Conservation (phyloP, 35 echinoderm and acorn worm species). For the Eucidaris tribuloides region DNA sequence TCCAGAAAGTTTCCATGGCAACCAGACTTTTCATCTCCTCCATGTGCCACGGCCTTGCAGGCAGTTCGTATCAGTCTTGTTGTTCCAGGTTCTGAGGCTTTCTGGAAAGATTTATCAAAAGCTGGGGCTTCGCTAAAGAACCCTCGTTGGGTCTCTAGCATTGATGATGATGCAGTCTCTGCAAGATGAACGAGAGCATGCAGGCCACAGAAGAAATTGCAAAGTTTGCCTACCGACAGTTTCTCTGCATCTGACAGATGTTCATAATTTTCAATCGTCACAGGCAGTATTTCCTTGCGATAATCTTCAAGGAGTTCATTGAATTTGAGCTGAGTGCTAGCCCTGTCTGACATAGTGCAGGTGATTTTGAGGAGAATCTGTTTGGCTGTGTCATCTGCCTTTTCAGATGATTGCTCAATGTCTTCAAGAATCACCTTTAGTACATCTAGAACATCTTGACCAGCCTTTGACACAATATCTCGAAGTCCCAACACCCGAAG, state of each 20-base stretch:
- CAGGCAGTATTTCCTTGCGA: constrained; percentile 1
- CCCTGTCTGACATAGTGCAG: constrained; percentile 33
- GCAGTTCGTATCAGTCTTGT: constrained; percentile 41
- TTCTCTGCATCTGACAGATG: not conserved
- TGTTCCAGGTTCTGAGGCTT: constrained; percentile 30
- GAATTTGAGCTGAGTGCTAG: constrained; percentile 28
- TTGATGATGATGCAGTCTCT: not conserved
- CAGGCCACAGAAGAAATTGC: not conserved
- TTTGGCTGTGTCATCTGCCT: not conserved
- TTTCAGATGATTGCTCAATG: not conserved
- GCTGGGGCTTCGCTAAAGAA: not conserved
- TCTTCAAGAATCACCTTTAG: constrained; percentile 33
- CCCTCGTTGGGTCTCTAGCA: not conserved
- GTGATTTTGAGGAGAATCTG: constrained; percentile 11
- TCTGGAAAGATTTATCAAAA: constrained; percentile 17
- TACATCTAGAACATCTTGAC: constrained; percentile 33
- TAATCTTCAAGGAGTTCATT: constrained; percentile 30
- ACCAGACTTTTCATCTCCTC: constrained; percentile 44
- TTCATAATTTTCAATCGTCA: constrained; percentile 13
- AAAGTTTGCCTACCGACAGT: not conserved
- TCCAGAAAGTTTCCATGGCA: constrained; percentile 18
- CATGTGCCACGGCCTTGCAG: constrained; percentile 33
- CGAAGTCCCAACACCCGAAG: constrained; percentile 10
- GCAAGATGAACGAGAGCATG: not conserved
- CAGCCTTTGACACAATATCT: constrained; percentile 21